Conservation (phyloP, 2,797 vertebrate species). For the Gymnopithys bicolor region DNA sequence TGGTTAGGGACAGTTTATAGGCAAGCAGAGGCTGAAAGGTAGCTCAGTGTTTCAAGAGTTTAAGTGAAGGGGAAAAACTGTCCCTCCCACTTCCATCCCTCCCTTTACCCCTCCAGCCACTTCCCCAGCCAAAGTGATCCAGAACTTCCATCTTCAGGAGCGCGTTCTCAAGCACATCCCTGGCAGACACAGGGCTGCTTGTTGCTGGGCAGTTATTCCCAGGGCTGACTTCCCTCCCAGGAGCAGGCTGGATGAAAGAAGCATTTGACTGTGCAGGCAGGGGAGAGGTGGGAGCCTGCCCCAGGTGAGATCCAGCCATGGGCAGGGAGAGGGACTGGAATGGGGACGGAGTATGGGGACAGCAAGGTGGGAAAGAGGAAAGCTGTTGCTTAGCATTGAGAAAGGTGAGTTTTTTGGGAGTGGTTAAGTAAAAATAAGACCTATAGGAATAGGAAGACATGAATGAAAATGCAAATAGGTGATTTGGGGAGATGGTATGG, state of each 20-base stretch:
- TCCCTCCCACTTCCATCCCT: background rate
- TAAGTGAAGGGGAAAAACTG: background rate
- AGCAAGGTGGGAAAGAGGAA: background rate
- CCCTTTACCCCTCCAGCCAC: background rate
- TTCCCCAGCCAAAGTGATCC: background rate
- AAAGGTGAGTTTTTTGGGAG: background rate
- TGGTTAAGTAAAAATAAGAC: background rate
- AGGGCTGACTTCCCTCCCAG: background rate
- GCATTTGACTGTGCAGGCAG: background rate
- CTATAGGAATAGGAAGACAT: background rate
- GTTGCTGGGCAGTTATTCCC: background rate
- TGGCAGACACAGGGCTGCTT: background rate
- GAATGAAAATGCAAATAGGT: background rate
- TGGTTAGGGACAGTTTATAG: slow-evolving; percentile 65
- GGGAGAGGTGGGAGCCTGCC: background rate
- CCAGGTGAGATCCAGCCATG: background rate
- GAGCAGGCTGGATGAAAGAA: background rate
- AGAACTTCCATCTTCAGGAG: background rate
- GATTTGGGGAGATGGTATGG: background rate
- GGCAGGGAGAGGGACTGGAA: background rate
- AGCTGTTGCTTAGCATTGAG: background rate
- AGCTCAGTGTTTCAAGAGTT: background rate
- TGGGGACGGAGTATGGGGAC: accelerated
- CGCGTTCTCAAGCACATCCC: background rate
- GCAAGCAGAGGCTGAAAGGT: slow-evolving; percentile 26